A percentile compares a stretch with the other conserved stretches of the same genome.
Conservation (phyloP, 2,113 vertebrate species). For the Pandion haliaetus region DNA sequence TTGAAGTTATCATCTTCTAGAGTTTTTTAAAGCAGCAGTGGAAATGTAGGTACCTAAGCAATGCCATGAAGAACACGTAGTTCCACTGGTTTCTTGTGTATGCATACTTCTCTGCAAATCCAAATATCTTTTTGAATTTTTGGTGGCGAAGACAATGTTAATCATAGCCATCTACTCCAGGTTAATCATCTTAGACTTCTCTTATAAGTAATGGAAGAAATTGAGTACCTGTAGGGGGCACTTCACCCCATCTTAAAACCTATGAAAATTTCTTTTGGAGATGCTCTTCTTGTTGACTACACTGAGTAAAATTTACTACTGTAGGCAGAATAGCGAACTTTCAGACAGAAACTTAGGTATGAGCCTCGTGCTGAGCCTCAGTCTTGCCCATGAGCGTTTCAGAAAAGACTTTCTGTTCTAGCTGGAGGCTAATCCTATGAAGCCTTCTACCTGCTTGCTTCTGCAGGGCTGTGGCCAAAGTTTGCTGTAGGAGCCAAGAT, state of each 20-base stretch:
- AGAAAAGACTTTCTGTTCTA: not conserved
- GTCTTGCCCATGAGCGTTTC: not conserved
- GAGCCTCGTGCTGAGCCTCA: not conserved
- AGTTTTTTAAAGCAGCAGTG: not conserved
- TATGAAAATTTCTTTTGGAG: not conserved
- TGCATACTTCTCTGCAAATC: not conserved
- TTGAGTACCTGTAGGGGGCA: not conserved
- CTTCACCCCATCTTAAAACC: not conserved
- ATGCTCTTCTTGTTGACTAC: not conserved
- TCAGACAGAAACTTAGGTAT: not conserved
- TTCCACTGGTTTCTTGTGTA: not conserved
- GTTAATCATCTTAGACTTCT: not conserved
- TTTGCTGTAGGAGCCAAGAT: not conserved
- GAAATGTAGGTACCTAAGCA: not conserved
- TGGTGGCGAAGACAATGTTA: not conserved
- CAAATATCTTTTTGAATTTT: not conserved
- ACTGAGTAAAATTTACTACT: not conserved
- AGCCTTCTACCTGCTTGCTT: not conserved
- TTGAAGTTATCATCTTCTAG: not conserved
- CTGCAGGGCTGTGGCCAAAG: not conserved
- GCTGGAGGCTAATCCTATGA: not conserved
- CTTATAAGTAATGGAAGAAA: not conserved
- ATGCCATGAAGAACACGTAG: not conserved
- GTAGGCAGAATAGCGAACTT: not conserved
- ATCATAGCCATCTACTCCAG: not conserved